A percentile compares a stretch with the other conserved stretches of the same genome.
phyloP scores from a whole-genome alignment of 2,113 vertebrate genomes.

The Polypterus senegalus region DNA sequence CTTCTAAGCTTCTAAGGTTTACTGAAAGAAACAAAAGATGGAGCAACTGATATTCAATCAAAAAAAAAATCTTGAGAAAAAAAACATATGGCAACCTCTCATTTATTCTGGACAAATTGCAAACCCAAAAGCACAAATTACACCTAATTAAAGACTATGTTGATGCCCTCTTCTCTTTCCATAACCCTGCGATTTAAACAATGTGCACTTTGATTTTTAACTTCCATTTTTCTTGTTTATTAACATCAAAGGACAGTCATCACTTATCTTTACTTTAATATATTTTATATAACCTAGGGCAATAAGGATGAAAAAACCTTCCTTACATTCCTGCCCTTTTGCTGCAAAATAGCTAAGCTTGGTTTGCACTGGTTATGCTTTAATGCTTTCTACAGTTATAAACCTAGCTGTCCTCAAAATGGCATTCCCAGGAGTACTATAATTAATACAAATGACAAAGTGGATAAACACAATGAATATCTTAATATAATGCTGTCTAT shows the following conservation, averaged over 20 bases:
- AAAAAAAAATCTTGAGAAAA: conserved; percentile 23
- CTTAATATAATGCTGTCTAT: too few species aligned
- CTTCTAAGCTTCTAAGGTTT: too few species aligned
- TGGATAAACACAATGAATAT: conserved; percentile 26
- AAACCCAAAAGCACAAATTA: conserved; percentile 57
- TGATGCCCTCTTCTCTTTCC: conserved; percentile 55
- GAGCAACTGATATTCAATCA: conserved; percentile 30
- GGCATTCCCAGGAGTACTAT: conserved; percentile 30
- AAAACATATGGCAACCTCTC: conserved; percentile 45
- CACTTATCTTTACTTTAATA: conserved; percentile 49
- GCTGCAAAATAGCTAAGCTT: conserved; percentile 33
- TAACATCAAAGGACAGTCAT: conserved; percentile 69
- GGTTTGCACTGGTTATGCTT: conserved; percentile 34
- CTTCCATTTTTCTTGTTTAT: conserved; percentile 63
- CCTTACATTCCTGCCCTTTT: conserved; percentile 39
- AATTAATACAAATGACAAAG: conserved; percentile 34
- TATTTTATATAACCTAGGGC: conserved; percentile 42
- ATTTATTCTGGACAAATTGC: conserved; percentile 52
- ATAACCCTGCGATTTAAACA: conserved; percentile 49
- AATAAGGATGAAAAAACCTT: conserved; percentile 42
- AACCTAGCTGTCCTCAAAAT: conserved; percentile 39
- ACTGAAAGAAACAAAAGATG: too few species aligned
- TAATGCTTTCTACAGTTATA: conserved; percentile 36
- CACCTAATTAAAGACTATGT: conserved; percentile 56
- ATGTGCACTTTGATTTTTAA: conserved; percentile 54